Evolutionary conservation across 2,888 invertebrate genomes (phyloP), one percentile per base, ranked within the genome.

Genomic region (Cephalotes varians): DNA sequence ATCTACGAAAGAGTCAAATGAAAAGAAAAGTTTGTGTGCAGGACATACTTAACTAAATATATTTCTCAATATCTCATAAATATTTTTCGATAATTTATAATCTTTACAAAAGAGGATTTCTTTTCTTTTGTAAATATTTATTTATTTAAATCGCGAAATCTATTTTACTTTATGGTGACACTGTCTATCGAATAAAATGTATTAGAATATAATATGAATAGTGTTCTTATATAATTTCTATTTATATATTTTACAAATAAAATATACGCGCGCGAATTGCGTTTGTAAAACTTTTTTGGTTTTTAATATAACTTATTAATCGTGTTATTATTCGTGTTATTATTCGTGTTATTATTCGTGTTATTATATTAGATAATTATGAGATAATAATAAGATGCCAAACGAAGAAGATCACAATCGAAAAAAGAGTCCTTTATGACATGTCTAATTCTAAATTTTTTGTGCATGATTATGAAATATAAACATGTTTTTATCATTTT

Each of bases 181-280:
- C 18, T 47, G 5, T 47, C 5, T 47, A n/a, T 6, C 0, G 1
- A 47, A n/a, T 47, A n/a, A n/a, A n/a, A n/a, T n/a, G n/a, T n/a
- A n/a, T n/a, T n/a, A n/a, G n/a, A n/a, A n/a, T n/a, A n/a, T n/a
- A 47, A 47, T 47, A 47, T 47, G 18, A n/a, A 47, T 2, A 47
- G 2, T n/a, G n/a, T 47, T 5, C 18, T 47, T 47, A 18, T 47
- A 18, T 6, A 47, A 47, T n/a, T 47, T 47, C 47, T 47, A n/a
- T 34, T 60, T 60, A 60, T 60, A n/a, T n/a, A n/a, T n/a, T n/a
- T n/a, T 60, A 5, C 31, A 60, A 60, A 60, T 60, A 60, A 58
- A 9, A 58, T 18, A 60, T 34, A 6, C 31, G n/a, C n/a, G n/a
- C n/a, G n/a, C n/a, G n/a, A 34, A 5, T 5, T 60, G 10, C 10